Evolutionary conservation across 1,140 invertebrate genomes (phyloP).

Genomic region (Lepidurus couesii): DNA sequence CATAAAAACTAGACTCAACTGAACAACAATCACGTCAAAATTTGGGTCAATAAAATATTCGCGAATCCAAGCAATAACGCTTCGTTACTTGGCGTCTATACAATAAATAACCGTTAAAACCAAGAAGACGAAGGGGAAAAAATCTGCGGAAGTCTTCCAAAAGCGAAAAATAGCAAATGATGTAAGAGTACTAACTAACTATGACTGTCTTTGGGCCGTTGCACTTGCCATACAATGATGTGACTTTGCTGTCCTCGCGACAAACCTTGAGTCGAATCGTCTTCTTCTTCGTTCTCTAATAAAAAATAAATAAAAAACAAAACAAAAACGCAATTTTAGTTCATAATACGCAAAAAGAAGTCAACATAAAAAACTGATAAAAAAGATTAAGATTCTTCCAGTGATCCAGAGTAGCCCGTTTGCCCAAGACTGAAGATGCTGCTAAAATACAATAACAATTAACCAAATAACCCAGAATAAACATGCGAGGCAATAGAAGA

Average conservation of each 20-base stretch:
- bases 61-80: not conserved
- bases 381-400: not conserved
- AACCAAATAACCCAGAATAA: no score
- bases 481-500: no score
- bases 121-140: not conserved
- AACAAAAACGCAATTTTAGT: conserved; percentile 22
- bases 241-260: conserved; percentile 72
- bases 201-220: conserved; percentile 14
- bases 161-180: not conserved
- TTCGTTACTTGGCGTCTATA: not conserved
- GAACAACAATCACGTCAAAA: conserved; percentile 20
- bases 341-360: not conserved
- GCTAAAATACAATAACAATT: no score
- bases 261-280: conserved; percentile 31
- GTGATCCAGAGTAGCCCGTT: no score
- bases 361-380: not conserved
- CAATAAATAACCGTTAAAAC: conserved; percentile 11
- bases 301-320: not conserved
- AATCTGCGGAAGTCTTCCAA: not conserved
- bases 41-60: conserved; percentile 6
- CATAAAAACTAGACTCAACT: not conserved
- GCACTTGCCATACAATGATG: conserved; percentile 86
- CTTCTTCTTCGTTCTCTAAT: conserved; percentile 32
- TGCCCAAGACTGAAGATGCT: no score
- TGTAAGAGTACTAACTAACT: not conserved